phyloP scores from a whole-genome alignment of 1,140 invertebrate genomes.

The Probaryconus sp. region DNA sequence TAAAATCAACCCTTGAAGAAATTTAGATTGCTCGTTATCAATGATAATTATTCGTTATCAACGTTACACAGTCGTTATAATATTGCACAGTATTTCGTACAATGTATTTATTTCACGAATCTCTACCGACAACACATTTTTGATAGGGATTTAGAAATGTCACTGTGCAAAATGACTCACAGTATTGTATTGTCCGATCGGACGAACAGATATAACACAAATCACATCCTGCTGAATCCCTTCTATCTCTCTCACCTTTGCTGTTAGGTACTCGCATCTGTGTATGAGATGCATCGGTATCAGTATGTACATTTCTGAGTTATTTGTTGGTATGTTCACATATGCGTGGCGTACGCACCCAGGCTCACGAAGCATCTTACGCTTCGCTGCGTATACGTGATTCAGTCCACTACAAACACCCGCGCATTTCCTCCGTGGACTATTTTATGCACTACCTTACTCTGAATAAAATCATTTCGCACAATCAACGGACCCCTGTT shows the following conservation, averaged over 20 bases:
- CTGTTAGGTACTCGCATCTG: slow-evolving; percentile 60
- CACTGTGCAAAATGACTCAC: slow-evolving; percentile 52
- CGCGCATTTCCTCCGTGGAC: slow-evolving; percentile 30
- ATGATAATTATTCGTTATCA: too few species aligned
- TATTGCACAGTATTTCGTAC: too few species aligned
- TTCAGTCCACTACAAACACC: slow-evolving; percentile 36
- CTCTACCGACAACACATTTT: slow-evolving; percentile 36
- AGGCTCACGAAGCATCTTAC: slow-evolving; percentile 53
- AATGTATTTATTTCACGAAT: too few species aligned
- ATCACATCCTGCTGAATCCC: slow-evolving; percentile 56
- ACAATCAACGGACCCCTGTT: slow-evolving; percentile 1
- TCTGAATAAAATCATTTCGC: slow-evolving; percentile 15
- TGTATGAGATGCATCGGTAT: slow-evolving; percentile 63
- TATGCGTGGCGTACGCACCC: slow-evolving; percentile 45
- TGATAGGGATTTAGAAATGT: slow-evolving; percentile 64
- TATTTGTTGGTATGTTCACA: too few species aligned
- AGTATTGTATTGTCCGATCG: slow-evolving; percentile 49
- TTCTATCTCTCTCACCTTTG: slow-evolving; percentile 47
- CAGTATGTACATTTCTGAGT: slow-evolving; percentile 41
- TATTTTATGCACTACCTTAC: slow-evolving; percentile 19
- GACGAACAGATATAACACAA: slow-evolving; percentile 56
- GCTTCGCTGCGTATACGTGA: slow-evolving; percentile 38
- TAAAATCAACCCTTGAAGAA: too few species aligned
- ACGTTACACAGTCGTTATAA: too few species aligned
- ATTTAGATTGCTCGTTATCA: too few species aligned